Evolutionary conservation across 2,113 vertebrate species (phyloP).

Genomic region (Uria aalge): DNA sequence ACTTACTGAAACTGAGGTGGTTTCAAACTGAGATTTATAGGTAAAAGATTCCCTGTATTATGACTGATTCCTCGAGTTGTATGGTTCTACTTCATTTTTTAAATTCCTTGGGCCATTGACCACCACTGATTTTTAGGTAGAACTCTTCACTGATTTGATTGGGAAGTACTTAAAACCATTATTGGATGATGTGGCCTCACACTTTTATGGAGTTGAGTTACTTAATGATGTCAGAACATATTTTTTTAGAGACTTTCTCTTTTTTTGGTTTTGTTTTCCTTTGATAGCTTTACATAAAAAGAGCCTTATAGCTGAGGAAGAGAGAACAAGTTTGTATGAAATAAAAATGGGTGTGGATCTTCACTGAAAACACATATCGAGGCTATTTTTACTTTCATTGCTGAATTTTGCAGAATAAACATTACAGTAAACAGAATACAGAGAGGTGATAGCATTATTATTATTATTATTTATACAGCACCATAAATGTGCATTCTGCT

Average conservation of each 20-base stretch:
- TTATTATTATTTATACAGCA: constrained; percentile 58
- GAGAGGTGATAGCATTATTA: constrained; percentile 41
- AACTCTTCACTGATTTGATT: not conserved
- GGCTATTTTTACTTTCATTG: constrained; percentile 42
- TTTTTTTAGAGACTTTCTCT: not conserved
- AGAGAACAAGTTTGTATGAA: not conserved
- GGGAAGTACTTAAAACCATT: not conserved
- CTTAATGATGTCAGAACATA: not conserved
- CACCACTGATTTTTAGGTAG: not conserved
- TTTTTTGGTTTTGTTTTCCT: not conserved
- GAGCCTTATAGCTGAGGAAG: not conserved
- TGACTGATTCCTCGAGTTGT: not conserved
- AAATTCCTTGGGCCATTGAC: not conserved
- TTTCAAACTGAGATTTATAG: constrained; percentile 29
- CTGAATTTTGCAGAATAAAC: constrained; percentile 58
- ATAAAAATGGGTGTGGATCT: constrained; percentile 20
- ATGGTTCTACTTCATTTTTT: not conserved
- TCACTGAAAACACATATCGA: not conserved
- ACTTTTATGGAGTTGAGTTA: not conserved
- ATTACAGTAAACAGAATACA: constrained; percentile 53
- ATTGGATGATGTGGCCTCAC: not conserved
- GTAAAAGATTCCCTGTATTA: not conserved
- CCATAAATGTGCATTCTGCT: constrained; percentile 52
- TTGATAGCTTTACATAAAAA: constrained; percentile 3
- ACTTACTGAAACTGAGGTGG: constrained; percentile 4